phyloP scores from a whole-genome alignment of 2,888 invertebrate genomes.

The Stramonita haemastoma region DNA sequence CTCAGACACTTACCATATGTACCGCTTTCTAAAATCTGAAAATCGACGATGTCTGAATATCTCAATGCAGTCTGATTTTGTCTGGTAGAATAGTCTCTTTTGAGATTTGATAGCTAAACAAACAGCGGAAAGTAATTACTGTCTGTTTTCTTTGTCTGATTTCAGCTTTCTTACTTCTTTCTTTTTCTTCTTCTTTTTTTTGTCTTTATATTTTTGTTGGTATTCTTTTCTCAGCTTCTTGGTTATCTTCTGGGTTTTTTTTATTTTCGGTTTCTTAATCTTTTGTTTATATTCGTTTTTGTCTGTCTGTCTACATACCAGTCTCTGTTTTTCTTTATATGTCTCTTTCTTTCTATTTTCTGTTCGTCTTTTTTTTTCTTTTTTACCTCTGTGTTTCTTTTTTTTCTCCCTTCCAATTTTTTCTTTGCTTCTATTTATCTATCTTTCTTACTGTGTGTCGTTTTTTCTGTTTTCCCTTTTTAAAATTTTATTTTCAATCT shows the following conservation, averaged over 20 bases:
- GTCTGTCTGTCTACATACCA: not conserved
- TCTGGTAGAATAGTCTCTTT: too few relatives aligned
- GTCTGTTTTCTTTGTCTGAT: too few relatives aligned
- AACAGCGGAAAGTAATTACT: too few relatives aligned
- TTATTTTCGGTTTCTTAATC: not conserved
- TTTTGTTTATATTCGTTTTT: too few relatives aligned
- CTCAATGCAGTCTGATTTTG: too few relatives aligned
- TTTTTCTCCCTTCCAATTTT: not conserved
- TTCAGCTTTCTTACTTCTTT: not conserved
- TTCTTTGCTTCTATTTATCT: not conserved
- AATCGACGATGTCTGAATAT: too few relatives aligned
- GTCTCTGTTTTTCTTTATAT: not conserved
- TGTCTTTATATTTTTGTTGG: not conserved
- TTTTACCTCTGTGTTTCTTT: not conserved
- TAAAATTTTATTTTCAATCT: too few relatives aligned
- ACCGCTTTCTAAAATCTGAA: too few relatives aligned
- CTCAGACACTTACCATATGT: too few relatives aligned
- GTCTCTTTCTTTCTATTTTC: not conserved
- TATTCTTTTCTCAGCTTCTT: not conserved
- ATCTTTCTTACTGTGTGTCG: too few relatives aligned
- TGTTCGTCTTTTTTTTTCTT: not conserved
- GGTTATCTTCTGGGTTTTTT: not conserved
- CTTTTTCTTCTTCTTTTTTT: not conserved
- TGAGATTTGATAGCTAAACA: too few relatives aligned
- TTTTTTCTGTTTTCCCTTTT: too few relatives aligned